Percentiles rank a stretch among this genome's conserved stretches.
Conservation (phyloP, 2,113 vertebrate genomes). For the Scophthalmus maximus region DNA sequence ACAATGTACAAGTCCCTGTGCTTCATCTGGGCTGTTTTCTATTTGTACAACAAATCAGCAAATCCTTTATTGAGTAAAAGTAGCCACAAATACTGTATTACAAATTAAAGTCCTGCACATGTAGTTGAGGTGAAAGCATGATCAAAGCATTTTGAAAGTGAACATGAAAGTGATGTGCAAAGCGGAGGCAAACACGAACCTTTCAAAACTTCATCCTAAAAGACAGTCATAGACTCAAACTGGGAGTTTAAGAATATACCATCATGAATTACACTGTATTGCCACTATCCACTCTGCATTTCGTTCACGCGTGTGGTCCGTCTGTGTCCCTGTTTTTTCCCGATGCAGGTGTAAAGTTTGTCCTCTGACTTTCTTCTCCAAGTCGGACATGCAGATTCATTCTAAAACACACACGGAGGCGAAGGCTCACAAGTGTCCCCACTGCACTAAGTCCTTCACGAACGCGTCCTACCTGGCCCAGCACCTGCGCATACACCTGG, state of each 20-base stretch:
- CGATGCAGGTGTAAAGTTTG: slow-evolving; percentile 95
- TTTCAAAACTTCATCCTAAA: background rate
- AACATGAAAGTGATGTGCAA: background rate
- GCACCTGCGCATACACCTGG: slow-evolving; percentile 97
- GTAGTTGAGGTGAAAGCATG: background rate
- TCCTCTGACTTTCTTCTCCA: slow-evolving; percentile 97
- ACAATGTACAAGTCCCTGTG: background rate
- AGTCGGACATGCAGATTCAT: slow-evolving; percentile 99
- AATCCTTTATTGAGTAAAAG: too few species aligned
- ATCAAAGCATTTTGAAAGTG: background rate
- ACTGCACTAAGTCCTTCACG: slow-evolving; percentile 97
- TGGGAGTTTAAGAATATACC: too few species aligned
- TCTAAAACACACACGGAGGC: slow-evolving; percentile 98
- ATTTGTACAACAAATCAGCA: too few species aligned
- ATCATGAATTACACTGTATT: background rate
- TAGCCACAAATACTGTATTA: background rate
- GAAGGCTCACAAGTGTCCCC: slow-evolving; percentile 98
- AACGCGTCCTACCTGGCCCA: slow-evolving; percentile 97
- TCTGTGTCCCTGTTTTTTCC: slow-evolving; percentile 3
- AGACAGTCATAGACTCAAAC: too few species aligned
- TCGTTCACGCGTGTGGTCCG: background rate
- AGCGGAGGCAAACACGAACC: background rate
- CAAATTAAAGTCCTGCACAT: background rate
- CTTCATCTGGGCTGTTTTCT: too few species aligned
- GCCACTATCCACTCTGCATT: background rate